Conservation (phyloP, 2,888 invertebrate species). For the Busseola fusca region DNA sequence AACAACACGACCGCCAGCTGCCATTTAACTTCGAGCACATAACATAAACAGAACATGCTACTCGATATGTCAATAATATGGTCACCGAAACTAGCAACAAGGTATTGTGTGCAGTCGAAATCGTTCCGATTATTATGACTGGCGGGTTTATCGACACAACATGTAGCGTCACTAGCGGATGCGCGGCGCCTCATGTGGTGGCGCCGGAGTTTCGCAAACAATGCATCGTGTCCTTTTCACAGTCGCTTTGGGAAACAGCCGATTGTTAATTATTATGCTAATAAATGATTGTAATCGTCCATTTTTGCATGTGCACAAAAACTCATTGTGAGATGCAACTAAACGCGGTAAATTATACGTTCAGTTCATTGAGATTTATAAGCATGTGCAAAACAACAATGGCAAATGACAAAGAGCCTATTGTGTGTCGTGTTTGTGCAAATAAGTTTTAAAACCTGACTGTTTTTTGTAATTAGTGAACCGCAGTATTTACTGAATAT, state of each 20-base stretch:
- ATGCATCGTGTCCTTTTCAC: conserved; percentile 77
- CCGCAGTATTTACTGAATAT: not conserved
- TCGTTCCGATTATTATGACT: conserved; percentile 72
- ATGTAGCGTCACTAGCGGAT: conserved; percentile 84
- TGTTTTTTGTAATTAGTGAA: conserved; percentile 18
- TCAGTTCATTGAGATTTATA: conserved; percentile 39
- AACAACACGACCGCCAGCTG: conserved; percentile 25
- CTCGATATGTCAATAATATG: conserved; percentile 55
- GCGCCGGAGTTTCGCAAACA: conserved; percentile 82
- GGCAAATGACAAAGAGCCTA: conserved; percentile 44
- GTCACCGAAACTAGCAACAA: conserved; percentile 64
- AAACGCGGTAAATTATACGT: conserved; percentile 34
- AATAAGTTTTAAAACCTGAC: conserved; percentile 25
- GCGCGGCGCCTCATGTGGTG: conserved; percentile 77
- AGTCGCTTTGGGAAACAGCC: conserved; percentile 77
- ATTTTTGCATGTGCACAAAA: conserved; percentile 61
- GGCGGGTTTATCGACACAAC: conserved; percentile 72
- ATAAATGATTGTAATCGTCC: conserved; percentile 68
- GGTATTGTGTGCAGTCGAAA: conserved; percentile 68
- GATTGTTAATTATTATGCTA: conserved; percentile 83
- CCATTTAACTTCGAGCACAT: conserved; percentile 40
- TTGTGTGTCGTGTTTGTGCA: conserved; percentile 36
- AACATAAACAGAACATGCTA: conserved; percentile 54
- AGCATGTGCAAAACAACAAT: conserved; percentile 34
- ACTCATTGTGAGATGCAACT: conserved; percentile 53